phyloP scores from a whole-genome alignment of 2,797 vertebrate species.

The Spinus pinus region DNA sequence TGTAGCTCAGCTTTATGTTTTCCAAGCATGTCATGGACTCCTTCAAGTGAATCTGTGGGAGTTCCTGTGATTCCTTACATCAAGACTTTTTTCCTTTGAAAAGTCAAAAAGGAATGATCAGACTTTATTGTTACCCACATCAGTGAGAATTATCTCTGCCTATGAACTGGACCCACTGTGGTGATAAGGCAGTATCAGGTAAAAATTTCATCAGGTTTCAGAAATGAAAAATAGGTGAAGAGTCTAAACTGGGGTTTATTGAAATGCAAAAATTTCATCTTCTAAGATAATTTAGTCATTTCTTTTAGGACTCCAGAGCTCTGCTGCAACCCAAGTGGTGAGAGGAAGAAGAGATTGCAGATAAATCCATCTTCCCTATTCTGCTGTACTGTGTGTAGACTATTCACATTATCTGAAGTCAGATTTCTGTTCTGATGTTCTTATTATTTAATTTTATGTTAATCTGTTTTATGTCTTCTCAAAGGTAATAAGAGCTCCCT shows the following conservation, averaged over 20 bases:
- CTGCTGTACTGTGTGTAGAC: accelerated
- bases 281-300: neutral
- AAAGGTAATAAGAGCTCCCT: neutral
- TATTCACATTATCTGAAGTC: neutral
- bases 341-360: neutral
- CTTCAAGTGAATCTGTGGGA: neutral
- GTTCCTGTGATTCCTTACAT: neutral
- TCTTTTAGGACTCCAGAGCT: neutral
- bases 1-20: neutral
- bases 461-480: neutral
- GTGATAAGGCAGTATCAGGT: neutral
- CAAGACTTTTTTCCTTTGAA: neutral
- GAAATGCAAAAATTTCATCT: neutral
- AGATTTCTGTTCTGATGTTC: neutral
- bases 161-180: neutral
- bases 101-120: neutral
- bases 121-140: neutral
- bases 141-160: neutral
- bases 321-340: neutral
- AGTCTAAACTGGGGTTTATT: neutral
- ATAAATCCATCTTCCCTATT: neutral
- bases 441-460: neutral
- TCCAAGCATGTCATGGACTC: neutral
- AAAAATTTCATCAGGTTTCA: neutral
- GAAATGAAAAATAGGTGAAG: neutral